Percentiles rank a stretch among this genome's conserved stretches.
These are phyloP conservation scores for Sebastes diploproa DNA, from an alignment of 2,797 vertebrate genomes.

Conservation along the genomic window DNA sequence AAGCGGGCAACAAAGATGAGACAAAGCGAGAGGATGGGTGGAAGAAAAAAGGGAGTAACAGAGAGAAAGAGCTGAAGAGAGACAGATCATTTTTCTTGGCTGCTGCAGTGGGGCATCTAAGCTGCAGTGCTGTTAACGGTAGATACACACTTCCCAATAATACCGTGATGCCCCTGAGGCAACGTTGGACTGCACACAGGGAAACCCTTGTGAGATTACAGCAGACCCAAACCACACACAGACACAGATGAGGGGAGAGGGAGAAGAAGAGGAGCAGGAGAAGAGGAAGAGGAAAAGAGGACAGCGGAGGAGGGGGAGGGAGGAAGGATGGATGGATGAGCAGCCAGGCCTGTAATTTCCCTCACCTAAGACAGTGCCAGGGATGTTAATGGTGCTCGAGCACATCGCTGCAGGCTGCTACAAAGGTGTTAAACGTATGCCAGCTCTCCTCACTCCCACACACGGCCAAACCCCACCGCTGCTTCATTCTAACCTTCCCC, in stretches of 20 bases:
- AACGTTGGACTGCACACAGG: conserved; percentile 10
- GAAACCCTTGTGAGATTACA: conserved; percentile 40
- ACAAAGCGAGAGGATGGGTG: neutral
- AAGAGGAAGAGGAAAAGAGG: neutral
- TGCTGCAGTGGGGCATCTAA: conserved; percentile 21
- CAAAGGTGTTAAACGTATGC: conserved; percentile 52
- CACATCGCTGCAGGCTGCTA: conserved; percentile 39
- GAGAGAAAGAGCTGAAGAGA: neutral
- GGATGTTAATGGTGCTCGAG: conserved; percentile 41
- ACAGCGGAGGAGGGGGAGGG: neutral
- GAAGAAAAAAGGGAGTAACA: neutral
- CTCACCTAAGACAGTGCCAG: conserved; percentile 31
- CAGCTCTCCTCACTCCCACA: conserved; percentile 21
- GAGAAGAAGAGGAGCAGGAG: neutral
- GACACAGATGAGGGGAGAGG: neutral
- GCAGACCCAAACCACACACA: neutral
- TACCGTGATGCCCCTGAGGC: conserved; percentile 12
- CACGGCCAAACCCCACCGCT: neutral
- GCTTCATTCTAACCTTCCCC: neutral
- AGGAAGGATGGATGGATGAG: conserved; percentile 14
- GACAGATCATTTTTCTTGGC: conserved; percentile 3
- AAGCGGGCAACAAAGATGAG: neutral
- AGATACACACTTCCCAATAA: neutral
- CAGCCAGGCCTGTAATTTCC: conserved; percentile 29
- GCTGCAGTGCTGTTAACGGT: conserved; percentile 22